Evolutionary conservation across 2,113 vertebrate species (phyloP).

Genomic region (Rhizomys pruinosus): DNA sequence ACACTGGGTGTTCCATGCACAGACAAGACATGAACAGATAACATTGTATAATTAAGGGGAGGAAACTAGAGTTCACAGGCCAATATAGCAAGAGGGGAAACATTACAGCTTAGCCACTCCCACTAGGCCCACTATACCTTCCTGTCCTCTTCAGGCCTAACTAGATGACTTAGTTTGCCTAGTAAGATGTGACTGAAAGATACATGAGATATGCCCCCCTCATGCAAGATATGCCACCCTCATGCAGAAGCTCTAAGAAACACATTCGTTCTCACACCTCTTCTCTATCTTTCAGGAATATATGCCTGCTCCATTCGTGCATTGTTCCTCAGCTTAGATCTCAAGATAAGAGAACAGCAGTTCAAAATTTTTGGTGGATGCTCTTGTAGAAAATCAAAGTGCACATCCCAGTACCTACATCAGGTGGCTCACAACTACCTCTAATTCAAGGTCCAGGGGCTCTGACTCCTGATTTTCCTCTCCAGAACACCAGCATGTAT

Average conservation of each 20-base stretch:
- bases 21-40: not conserved
- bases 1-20: not conserved
- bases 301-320: not conserved
- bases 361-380: not conserved
- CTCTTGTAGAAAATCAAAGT: not conserved
- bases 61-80: not conserved
- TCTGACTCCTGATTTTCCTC: not conserved
- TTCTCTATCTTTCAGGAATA: not conserved
- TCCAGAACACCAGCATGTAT: not conserved
- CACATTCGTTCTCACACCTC: fast-evolving
- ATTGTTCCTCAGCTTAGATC: not conserved
- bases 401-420: not conserved
- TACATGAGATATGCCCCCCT: not conserved
- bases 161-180: not conserved
- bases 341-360: not conserved
- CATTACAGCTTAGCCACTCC: fast-evolving
- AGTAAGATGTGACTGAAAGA: not conserved
- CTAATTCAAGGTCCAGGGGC: too few species aligned
- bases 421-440: not conserved
- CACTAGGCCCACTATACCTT: not conserved
- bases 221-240: not conserved
- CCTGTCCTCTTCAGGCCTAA: not conserved
- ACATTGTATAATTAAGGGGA: not conserved
- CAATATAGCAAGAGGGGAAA: not conserved
- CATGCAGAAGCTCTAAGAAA: not conserved